Percentiles rank a stretch among this genome's conserved stretches.
These are phyloP conservation scores for Callinectes sapidus DNA, from an alignment of 2,888 invertebrate genomes.

Conservation along the genomic window DNA sequence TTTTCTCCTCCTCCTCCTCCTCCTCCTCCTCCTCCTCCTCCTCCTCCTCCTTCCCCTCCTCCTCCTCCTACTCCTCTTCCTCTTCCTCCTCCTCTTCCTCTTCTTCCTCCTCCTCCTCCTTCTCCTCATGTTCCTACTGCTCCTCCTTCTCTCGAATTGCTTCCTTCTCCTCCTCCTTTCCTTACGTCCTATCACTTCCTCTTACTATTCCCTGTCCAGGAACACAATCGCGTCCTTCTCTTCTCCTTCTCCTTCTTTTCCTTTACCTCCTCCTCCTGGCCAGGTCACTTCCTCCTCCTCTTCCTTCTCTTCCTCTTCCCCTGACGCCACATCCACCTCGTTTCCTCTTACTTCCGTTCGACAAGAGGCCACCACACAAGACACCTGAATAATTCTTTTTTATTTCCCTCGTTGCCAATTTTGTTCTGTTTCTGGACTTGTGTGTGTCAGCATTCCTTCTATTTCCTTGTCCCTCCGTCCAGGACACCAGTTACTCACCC, in stretches of 20 bases:
- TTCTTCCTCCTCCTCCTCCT: background rate
- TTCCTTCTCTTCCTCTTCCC: background rate
- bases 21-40: background rate
- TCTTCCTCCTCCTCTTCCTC: background rate
- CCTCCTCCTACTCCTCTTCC: background rate
- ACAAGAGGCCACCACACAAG: background rate
- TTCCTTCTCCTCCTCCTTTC: background rate
- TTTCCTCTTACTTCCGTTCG: constrained; percentile 13
- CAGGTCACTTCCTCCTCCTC: background rate
- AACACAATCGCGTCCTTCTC: background rate
- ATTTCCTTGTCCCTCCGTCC: background rate
- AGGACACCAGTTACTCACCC: background rate
- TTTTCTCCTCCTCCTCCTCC: background rate
- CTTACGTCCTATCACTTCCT: background rate
- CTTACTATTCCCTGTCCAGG: background rate
- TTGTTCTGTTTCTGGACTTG: background rate
- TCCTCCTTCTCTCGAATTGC: background rate
- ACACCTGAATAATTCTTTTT: background rate
- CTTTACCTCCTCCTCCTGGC: background rate
- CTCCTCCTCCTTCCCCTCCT: background rate
- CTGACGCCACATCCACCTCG: background rate
- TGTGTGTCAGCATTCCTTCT: background rate
- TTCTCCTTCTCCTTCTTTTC: background rate
- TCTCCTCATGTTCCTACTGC: background rate
- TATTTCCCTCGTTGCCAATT: constrained; percentile 10